Conservation (phyloP, 2,797 vertebrate genomes). For the Scleropages formosus region DNA sequence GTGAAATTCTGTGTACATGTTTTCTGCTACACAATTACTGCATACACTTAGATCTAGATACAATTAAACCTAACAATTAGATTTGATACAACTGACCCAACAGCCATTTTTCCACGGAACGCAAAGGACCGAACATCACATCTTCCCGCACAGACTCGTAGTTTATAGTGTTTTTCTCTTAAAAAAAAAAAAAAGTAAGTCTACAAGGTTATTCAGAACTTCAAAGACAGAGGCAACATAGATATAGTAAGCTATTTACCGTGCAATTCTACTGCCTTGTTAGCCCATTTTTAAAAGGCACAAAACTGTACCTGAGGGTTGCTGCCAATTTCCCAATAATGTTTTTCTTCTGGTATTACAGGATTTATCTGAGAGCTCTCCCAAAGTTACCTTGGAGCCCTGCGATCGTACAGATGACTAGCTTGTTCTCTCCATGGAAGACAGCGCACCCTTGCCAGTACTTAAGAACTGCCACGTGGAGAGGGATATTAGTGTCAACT, state of each 20-base stretch:
- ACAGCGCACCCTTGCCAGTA: slow-evolving; percentile 40
- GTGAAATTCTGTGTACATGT: neutral
- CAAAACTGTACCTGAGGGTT: neutral
- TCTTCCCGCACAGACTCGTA: neutral
- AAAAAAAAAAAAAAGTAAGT: neutral
- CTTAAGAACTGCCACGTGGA: slow-evolving; percentile 59
- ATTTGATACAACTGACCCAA: neutral
- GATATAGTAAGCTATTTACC: neutral
- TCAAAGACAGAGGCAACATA: neutral
- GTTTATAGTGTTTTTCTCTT: neutral
- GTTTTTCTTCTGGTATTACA: slow-evolving; percentile 11
- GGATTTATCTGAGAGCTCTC: slow-evolving; percentile 35
- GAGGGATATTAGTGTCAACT: slow-evolving; percentile 68
- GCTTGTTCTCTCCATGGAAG: slow-evolving; percentile 32
- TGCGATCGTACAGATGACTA: slow-evolving; percentile 24
- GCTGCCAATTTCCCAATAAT: neutral
- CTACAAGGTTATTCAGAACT: neutral
- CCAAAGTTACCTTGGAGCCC: slow-evolving; percentile 23
- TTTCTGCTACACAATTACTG: neutral
- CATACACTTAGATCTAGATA: neutral
- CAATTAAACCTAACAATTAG: neutral
- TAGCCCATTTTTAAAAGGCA: neutral
- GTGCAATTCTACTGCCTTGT: neutral
- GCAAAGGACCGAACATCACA: neutral
- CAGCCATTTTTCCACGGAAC: neutral